phyloP scores from a whole-genome alignment of 2,888 invertebrate genomes.

The Therioaphis trifolii region DNA sequence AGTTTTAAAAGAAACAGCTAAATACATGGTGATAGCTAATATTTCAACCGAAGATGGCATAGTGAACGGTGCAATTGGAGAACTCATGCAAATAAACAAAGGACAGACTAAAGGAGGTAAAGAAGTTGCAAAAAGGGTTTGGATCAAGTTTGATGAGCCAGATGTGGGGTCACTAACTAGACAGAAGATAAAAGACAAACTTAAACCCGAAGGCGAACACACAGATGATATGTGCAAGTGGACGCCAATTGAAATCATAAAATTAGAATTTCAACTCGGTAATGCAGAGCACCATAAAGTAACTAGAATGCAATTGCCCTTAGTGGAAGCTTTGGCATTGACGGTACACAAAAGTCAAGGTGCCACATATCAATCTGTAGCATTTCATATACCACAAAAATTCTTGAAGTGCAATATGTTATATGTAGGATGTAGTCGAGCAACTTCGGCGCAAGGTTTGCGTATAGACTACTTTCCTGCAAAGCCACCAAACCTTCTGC shows the following conservation, averaged over 20 bases:
- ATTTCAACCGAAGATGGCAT: conserved; percentile 58
- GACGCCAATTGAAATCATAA: conserved; percentile 14
- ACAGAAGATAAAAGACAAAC: not conserved
- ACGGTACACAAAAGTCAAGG: conserved; percentile 11
- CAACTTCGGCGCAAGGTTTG: conserved; percentile 13
- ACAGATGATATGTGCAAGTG: not conserved
- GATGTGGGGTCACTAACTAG: conserved; percentile 12
- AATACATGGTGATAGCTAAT: conserved; percentile 62
- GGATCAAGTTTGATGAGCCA: conserved; percentile 14
- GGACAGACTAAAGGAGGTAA: not conserved
- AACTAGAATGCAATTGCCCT: conserved; percentile 14
- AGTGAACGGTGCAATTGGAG: conserved; percentile 56
- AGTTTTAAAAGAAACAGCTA: conserved; percentile 57
- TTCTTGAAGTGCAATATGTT: conserved; percentile 11
- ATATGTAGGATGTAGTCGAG: conserved; percentile 3
- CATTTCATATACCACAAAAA: conserved; percentile 10
- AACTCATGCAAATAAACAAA: conserved; percentile 41
- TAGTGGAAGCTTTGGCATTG: not conserved
- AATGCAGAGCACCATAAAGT: conserved; percentile 4
- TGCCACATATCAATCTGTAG: not conserved
- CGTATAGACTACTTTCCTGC: not conserved
- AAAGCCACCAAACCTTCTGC: not conserved
- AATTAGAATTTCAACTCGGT: conserved; percentile 5
- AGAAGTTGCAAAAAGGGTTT: conserved; percentile 1
- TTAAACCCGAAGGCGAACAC: not conserved